Conservation (phyloP, 2,113 vertebrate species). For the Sinosuthora webbiana region DNA sequence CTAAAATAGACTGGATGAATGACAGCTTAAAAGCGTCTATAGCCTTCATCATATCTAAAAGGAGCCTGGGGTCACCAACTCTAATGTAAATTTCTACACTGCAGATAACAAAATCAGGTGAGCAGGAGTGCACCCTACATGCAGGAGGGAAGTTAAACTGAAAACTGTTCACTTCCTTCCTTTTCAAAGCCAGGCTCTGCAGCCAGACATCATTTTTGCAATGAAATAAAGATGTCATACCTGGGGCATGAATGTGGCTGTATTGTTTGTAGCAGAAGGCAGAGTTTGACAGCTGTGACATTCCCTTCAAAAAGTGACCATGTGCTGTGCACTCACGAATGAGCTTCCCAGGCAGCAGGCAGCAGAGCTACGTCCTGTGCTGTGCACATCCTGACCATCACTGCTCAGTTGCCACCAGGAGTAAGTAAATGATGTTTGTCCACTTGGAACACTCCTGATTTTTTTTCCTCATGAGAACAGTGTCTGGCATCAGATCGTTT, state of each 20-base stretch:
- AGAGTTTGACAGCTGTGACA: background rate
- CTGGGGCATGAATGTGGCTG: background rate
- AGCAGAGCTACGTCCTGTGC: accelerated
- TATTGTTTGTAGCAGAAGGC: background rate
- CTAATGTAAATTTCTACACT: background rate
- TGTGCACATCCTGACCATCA: background rate
- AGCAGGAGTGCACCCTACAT: background rate
- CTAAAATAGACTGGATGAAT: background rate
- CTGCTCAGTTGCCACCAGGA: background rate
- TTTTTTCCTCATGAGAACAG: background rate
- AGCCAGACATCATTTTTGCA: background rate
- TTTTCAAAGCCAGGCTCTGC: background rate
- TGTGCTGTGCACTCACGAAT: background rate
- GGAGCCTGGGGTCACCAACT: background rate
- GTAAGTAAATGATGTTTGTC: background rate
- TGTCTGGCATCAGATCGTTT: background rate
- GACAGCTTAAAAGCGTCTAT: background rate
- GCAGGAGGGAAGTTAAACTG: background rate
- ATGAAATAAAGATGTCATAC: background rate
- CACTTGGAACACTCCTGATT: accelerated
- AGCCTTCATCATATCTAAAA: background rate
- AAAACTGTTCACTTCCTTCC: background rate
- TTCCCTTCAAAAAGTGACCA: background rate
- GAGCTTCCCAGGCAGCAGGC: background rate
- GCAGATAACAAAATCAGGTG: background rate